Evolutionary conservation across 2,797 vertebrate genomes (phyloP).

Genomic region (Triplophysa bombifrons): DNA sequence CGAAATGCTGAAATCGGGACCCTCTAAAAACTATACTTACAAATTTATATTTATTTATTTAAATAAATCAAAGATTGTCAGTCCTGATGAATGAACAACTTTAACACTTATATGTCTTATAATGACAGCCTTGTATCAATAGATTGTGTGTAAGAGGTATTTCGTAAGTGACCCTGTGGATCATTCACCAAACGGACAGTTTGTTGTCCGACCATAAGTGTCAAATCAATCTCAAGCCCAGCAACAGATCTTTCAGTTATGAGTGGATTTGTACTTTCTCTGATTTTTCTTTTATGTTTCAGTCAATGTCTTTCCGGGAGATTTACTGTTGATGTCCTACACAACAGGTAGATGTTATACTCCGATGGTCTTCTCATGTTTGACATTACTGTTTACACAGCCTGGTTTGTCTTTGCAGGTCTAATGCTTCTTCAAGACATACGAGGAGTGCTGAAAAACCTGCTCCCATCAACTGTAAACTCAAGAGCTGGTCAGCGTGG

Average conservation of each 20-base stretch:
- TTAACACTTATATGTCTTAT: too few relatives aligned
- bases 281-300: constrained; percentile 28
- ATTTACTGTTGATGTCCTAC: neutral
- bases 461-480: constrained; percentile 75
- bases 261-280: constrained; percentile 21
- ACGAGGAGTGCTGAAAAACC: constrained; percentile 62
- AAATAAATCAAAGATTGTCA: too few relatives aligned
- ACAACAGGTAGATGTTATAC: constrained; percentile 30
- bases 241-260: constrained; percentile 36
- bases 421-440: constrained; percentile 43
- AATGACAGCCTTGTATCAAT: too few relatives aligned
- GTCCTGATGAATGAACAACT: neutral
- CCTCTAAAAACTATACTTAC: too few relatives aligned
- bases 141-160: neutral
- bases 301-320: constrained; percentile 10
- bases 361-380: neutral
- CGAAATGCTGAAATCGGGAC: too few relatives aligned
- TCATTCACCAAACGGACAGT: constrained; percentile 70
- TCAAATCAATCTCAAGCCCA: constrained; percentile 20
- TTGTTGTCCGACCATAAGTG: constrained; percentile 12
- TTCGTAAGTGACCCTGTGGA: constrained; percentile 61
- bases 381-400: neutral
- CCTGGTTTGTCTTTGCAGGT: constrained; percentile 25
- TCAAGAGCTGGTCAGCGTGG: constrained; percentile 87
- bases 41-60: too few relatives aligned